Conservation (phyloP, 2,888 invertebrate species). For the Trichopria drosophilae region DNA sequence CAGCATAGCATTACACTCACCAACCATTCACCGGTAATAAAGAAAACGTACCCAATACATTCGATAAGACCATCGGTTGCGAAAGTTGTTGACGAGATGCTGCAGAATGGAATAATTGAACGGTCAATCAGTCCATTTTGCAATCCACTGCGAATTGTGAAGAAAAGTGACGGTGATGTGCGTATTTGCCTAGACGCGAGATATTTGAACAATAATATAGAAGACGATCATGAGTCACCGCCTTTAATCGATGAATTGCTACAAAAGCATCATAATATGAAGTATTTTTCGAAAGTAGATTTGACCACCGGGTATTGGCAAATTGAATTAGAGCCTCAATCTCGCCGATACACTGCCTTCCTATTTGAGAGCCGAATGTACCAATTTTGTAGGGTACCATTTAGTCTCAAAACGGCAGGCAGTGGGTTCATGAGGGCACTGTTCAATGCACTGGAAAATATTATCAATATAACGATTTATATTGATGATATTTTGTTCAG, state of each 20-base stretch:
- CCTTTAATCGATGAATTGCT: no score
- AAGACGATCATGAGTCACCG: conserved; percentile 39
- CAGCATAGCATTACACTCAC: not conserved
- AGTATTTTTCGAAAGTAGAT: no score
- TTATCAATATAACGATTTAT: conserved; percentile 35
- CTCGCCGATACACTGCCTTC: conserved; percentile 1
- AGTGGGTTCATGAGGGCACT: conserved; percentile 26
- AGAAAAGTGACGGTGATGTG: no score
- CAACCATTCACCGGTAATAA: not conserved
- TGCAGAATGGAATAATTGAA: not conserved
- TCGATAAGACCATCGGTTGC: not conserved
- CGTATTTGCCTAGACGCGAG: conserved; percentile 45
- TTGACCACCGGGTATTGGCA: conserved; percentile 53
- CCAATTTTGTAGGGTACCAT: conserved; percentile 40
- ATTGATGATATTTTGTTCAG: conserved; percentile 44
- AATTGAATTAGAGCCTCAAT: not conserved
- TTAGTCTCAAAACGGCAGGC: conserved; percentile 39
- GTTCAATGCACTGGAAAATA: not conserved
- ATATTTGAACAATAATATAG: conserved; percentile 39
- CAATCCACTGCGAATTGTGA: not conserved
- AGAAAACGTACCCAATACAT: not conserved
- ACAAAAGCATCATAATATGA: no score
- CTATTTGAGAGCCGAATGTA: conserved; percentile 21
- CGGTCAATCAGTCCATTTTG: not conserved
- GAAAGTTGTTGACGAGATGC: not conserved